Evolutionary conservation across 2,888 invertebrate genomes (phyloP).

Genomic region (Tortricodes alternella): DNA sequence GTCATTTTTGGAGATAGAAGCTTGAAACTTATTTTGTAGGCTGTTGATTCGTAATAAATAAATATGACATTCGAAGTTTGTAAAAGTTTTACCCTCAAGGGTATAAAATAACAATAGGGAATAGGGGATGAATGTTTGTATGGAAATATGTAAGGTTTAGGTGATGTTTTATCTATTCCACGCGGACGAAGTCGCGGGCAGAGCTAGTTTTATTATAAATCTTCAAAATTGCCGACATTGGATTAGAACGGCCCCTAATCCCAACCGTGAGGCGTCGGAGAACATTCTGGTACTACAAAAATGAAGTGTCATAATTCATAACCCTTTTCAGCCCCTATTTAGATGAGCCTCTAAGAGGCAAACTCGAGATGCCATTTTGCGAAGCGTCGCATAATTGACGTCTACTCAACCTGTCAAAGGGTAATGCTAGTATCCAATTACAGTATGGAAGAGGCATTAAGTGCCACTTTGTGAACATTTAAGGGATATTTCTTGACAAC

Average conservation of each 20-base stretch:
- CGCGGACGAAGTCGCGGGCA: too few species aligned
- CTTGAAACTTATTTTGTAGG: too few species aligned
- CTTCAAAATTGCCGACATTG: background rate
- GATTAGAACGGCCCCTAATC: background rate
- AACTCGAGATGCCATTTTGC: constrained; percentile 45
- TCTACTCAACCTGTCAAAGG: constrained; percentile 64
- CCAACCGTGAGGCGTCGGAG: background rate
- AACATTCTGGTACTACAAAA: constrained; percentile 17
- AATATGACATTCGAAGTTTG: too few species aligned
- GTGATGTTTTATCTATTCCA: too few species aligned
- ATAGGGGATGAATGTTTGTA: too few species aligned
- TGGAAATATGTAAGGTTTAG: too few species aligned
- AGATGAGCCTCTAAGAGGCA: constrained; percentile 38
- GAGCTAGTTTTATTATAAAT: too few species aligned
- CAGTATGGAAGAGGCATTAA: constrained; percentile 49
- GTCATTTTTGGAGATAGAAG: too few species aligned
- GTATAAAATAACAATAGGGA: too few species aligned
- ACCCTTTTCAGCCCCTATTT: constrained; percentile 25
- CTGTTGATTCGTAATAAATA: too few species aligned
- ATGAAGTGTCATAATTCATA: constrained; percentile 29
- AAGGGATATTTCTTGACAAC: constrained; percentile 39
- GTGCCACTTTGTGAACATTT: constrained; percentile 46
- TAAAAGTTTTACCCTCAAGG: too few species aligned
- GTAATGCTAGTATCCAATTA: constrained; percentile 63
- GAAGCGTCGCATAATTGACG: constrained; percentile 61